Conservation (phyloP, 2,888 invertebrate genomes). For the Pseudanteris insignis region DNA sequence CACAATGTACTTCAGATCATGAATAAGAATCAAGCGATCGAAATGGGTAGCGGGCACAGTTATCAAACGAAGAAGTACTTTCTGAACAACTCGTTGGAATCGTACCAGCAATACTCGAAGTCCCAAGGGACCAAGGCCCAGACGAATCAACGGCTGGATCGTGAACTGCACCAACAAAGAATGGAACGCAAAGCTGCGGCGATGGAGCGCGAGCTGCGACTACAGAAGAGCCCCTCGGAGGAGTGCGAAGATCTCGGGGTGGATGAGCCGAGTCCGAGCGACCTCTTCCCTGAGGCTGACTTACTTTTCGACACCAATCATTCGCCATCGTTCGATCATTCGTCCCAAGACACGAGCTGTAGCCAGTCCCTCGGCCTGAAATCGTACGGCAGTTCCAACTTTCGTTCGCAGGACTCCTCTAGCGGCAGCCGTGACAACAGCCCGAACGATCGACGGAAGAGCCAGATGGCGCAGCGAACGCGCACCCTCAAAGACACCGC, state of each 20-base stretch:
- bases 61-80: conserved; percentile 63
- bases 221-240: conserved; percentile 79
- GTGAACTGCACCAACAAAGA: conserved; percentile 56
- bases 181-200: conserved; percentile 68
- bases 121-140: conserved; percentile 51
- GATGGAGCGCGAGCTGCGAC: conserved; percentile 69
- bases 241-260: conserved; percentile 83
- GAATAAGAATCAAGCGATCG: conserved; percentile 56
- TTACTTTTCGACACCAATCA: conserved; percentile 78
- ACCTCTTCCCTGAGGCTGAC: conserved; percentile 81
- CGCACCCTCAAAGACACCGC: conserved; percentile 48
- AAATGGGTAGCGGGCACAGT: conserved; percentile 49
- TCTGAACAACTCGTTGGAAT: conserved; percentile 60
- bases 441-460: conserved; percentile 59
- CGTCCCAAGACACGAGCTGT: conserved; percentile 67
- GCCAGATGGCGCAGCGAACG: conserved; percentile 43
- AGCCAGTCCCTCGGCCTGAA: conserved; percentile 61
- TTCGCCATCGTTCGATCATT: conserved; percentile 74
- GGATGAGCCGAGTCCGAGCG: conserved; percentile 82
- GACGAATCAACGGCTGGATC: conserved; percentile 54
- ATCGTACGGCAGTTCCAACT: conserved; percentile 54
- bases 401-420: conserved; percentile 64
- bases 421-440: conserved; percentile 67
- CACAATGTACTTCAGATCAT: conserved; percentile 62
- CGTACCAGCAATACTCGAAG: conserved; percentile 58